phyloP scores from a whole-genome alignment of 1,140 invertebrate genomes.

The Macrostomum lignano region DNA sequence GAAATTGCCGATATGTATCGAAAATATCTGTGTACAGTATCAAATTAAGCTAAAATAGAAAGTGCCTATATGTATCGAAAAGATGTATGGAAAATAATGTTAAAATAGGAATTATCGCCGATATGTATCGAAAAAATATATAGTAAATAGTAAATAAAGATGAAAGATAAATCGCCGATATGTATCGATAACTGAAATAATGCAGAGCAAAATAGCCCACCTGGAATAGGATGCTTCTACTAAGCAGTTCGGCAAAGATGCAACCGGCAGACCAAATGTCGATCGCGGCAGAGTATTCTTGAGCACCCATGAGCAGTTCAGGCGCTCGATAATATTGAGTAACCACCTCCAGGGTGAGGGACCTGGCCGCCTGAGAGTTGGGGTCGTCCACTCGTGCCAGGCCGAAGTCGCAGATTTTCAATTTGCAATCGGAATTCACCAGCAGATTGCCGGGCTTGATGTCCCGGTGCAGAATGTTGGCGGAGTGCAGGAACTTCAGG shows the following conservation, averaged over 20 bases:
- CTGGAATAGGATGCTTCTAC: constrained; percentile 78
- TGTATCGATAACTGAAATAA: no score
- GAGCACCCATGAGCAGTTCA: constrained; percentile 31
- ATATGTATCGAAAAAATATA: no score
- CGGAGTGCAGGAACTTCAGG: constrained; percentile 86
- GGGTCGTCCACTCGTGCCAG: constrained; percentile 71
- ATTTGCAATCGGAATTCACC: constrained; percentile 87
- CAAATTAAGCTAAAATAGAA: no score
- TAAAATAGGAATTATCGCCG: no score
- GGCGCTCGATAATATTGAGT: constrained; percentile 67
- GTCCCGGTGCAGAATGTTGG: constrained; percentile 78
- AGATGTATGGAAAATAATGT: no score
- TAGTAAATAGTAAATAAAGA: no score
- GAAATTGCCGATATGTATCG: no score
- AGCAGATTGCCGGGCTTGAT: constrained; percentile 91
- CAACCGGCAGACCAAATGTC: constrained; percentile 98
- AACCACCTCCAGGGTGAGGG: constrained; percentile 77
- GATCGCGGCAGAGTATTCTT: constrained; percentile 40
- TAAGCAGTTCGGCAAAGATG: constrained; percentile 82
- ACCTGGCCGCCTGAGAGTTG: constrained; percentile 47
- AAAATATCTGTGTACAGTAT: no score
- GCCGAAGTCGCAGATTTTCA: constrained; percentile 97
- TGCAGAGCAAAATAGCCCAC: no score
- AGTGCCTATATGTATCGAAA: no score
- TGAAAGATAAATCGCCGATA: no score